phyloP scores from a whole-genome alignment of 2,888 invertebrate genomes.

The Agrotis segetum region DNA sequence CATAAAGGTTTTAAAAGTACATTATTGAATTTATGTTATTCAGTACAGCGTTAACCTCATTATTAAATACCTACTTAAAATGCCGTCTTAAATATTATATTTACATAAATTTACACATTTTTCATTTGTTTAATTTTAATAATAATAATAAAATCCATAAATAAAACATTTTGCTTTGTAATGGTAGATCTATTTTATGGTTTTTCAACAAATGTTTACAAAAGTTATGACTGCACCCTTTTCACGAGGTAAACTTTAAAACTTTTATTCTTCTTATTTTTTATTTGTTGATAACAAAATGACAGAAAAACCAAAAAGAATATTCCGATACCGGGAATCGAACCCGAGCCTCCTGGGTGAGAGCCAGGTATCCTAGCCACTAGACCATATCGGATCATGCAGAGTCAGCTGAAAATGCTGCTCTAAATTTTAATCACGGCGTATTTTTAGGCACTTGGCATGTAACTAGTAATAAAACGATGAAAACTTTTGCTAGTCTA shows the following conservation, averaged over 20 bases:
- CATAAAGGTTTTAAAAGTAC: no score
- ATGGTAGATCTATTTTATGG: slow-evolving; percentile 17
- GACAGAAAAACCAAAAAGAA: slow-evolving; percentile 48
- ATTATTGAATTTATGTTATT: background rate
- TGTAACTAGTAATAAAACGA: background rate
- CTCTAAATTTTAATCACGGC: background rate
- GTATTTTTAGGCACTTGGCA: background rate
- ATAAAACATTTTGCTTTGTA: slow-evolving; percentile 22
- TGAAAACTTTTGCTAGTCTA: background rate
- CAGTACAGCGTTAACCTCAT: background rate
- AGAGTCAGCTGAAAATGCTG: fast-evolving
- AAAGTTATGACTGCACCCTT: background rate
- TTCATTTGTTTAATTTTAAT: slow-evolving; percentile 8
- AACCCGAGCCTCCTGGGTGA: slow-evolving; percentile 93
- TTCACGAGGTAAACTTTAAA: background rate
- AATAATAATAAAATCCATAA: slow-evolving; percentile 13
- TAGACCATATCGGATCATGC: slow-evolving; percentile 89
- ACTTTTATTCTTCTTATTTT: slow-evolving; percentile 2
- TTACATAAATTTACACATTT: slow-evolving; percentile 39
- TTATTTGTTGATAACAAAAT: slow-evolving; percentile 1
- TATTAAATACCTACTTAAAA: slow-evolving; percentile 8
- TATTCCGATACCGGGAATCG: slow-evolving; percentile 88
- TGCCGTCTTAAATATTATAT: slow-evolving; percentile 15
- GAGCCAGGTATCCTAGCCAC: slow-evolving; percentile 94
- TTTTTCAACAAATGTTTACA: slow-evolving; percentile 24